Percentiles rank a stretch among this genome's conserved stretches.
Conservation (phyloP, 2,797 vertebrate species). For the Moxostoma hubbsi region DNA sequence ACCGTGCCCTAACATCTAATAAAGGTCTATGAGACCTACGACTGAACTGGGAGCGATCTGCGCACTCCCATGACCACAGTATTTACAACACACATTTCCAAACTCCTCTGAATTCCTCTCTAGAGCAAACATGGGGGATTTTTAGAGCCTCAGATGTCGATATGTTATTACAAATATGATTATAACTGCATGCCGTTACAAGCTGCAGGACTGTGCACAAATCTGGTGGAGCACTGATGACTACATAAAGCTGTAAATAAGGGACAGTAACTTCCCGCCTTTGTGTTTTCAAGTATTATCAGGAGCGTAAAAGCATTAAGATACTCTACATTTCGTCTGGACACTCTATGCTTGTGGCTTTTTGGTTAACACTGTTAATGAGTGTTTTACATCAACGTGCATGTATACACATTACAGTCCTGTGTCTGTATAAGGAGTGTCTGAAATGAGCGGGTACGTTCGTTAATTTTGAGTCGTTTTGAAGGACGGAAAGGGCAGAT, state of each 20-base stretch:
- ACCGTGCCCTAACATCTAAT: slow-evolving; percentile 47
- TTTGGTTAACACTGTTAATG: slow-evolving; percentile 32
- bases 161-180: slow-evolving; percentile 39
- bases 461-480: not conserved
- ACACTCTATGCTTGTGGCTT: slow-evolving; percentile 38
- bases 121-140: slow-evolving; percentile 49
- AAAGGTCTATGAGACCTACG: slow-evolving; percentile 85
- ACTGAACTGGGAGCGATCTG: slow-evolving; percentile 74
- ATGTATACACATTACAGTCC: slow-evolving; percentile 23
- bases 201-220: slow-evolving; percentile 23
- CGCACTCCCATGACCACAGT: slow-evolving; percentile 79
- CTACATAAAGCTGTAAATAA: slow-evolving; percentile 33
- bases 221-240: slow-evolving; percentile 37
- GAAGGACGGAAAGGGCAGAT: slow-evolving; percentile 18
- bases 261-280: slow-evolving; percentile 43
- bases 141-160: slow-evolving; percentile 37
- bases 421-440: slow-evolving; percentile 11
- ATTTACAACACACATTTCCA: slow-evolving; percentile 71
- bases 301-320: slow-evolving; percentile 54
- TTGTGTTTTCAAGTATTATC: slow-evolving; percentile 60
- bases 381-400: not conserved
- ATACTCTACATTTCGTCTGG: slow-evolving; percentile 45
- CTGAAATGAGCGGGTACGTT: not conserved
- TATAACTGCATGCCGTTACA: slow-evolving; percentile 6
- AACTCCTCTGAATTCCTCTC: slow-evolving; percentile 57